Base-by-base conservation (phyloP, 2,797 vertebrate genomes). In the Eremophila alpestris region DNA sequence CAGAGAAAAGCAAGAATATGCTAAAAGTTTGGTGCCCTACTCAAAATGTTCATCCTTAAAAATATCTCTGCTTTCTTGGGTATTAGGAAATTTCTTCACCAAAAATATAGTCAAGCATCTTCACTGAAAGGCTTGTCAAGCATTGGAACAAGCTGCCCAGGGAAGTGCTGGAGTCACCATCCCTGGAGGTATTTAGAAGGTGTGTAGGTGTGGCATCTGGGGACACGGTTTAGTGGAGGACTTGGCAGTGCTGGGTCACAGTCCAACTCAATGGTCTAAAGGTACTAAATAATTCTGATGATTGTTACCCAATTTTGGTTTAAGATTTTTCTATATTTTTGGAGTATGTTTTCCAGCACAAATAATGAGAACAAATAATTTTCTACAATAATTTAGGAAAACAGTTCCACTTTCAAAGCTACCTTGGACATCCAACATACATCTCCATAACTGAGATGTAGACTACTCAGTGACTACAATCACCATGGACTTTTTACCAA, bases 171-270 rank as follows among this genome's bases (percentile, higher is more conserved):
- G 19, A 38, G 38, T 38, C 40, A 15, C 16, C 18, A 23, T 16
- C 18, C 13, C 26, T 36, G 52, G 32, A 46, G 11, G 7, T 29
- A 24, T 65, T 71, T 41, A 21, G 14, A 65, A 24, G 16, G 4
- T 32, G 46, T 16, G 7, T 14, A 30, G 13, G 7, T 46, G 20
- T 52, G 40, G 2, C 17, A 27, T 24, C 5, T 45, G 24, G 17
- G 38, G 13, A 10, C 40, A 41, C 0, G 0, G n/a, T 36, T 54
- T 32, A 13, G 22, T 52, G 22, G 7, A 65, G 18, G 46, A 40
- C 13, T 65, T 46, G 4, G 16, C 13, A 64, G 51, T 10, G 18
- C 18, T 46, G 40, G 12, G 7, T 70, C 24, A 40, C 2, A 26
- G 24, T 17, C 1, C 1, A 17, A 40, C 6, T 71, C 16, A 8